Evolutionary conservation across 92 coral and sea anemone genomes (phyloP), one percentile per base, ranked within the genome.

Genomic region (Phenganax subtilis): DNA sequence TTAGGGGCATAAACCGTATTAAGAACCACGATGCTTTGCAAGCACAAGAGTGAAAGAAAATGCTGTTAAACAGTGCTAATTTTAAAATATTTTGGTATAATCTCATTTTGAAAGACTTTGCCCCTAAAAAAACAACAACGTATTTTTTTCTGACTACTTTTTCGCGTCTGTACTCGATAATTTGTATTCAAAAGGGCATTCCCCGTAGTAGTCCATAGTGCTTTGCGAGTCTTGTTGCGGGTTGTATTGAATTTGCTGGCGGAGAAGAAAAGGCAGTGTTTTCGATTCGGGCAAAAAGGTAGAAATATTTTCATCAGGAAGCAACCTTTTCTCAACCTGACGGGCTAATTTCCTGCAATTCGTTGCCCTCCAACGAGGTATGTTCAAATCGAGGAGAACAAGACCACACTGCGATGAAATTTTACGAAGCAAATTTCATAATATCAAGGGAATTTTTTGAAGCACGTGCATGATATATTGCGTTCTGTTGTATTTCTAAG

Each of bases 141-240:
- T 17, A 0, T n/a, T 55, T 27, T 7, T 8, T 51, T 9, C 28
- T 1, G 20, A 12, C 51, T 0, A 25, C 17, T 20, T 54, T 55
- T 55, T n/a, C 2, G 15, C 8, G 10, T 55, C 16, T 25, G 1
- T 2, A 12, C 47, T 1, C 47, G 47, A 37, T 37, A 37, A 1
- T 37, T 5, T 37, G 47, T 6, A 17, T 75, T 55, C 15, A 27
- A 54, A 30, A 25, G 63, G 47, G 70, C 70, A 76, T 31, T 12
- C 25, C 77, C 44, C 81, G 55, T 76, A 76, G 69, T 29, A 56
- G 81, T 59, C 81, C 81, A 60, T 10, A 9, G 31, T 76, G 81
- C 81, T 54, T 76, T 57, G 81, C 81, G 70, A 10, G 70, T 14
- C 53, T 29, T 76, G 77, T 76, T 76, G 81, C 81, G 81, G 81